These are phyloP conservation scores for Pristionchus japonicus DNA, from an alignment of 2,888 invertebrate species.

Conservation along the genomic window DNA sequence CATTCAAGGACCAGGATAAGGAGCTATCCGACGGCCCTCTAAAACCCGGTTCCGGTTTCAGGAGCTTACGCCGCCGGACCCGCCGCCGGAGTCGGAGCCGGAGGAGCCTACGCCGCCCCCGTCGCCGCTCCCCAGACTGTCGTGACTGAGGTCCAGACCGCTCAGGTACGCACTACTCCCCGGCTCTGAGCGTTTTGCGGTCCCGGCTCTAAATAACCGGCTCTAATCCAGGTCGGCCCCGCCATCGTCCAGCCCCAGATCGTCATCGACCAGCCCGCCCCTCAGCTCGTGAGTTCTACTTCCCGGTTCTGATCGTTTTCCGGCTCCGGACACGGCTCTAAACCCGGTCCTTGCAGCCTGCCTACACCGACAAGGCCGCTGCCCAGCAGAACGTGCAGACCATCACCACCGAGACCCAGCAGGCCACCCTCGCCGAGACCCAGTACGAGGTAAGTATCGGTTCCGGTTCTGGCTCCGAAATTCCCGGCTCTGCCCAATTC, in stretches of 20 bases:
- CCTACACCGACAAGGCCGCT: constrained; percentile 37
- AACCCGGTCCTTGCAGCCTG: constrained; percentile 25
- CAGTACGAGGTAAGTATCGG: constrained; percentile 32
- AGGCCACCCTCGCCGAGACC: background rate
- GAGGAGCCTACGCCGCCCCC: constrained; percentile 43
- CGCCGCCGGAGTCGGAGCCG: constrained; percentile 27
- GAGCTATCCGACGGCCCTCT: background rate
- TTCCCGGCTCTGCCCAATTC: background rate
- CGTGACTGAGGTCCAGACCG: constrained; percentile 47
- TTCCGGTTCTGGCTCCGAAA: background rate
- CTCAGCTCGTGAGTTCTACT: constrained; percentile 15
- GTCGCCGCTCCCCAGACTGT: constrained; percentile 7
- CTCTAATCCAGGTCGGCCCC: constrained; percentile 2
- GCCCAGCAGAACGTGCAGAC: constrained; percentile 48
- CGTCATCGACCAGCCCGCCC: constrained; percentile 44
- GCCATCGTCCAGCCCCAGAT: constrained; percentile 46
- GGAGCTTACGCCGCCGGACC: constrained; percentile 45
- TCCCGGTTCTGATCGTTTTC: background rate
- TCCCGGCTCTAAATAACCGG: background rate
- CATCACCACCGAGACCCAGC: constrained; percentile 30
- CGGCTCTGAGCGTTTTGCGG: background rate
- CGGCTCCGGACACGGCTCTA: background rate
- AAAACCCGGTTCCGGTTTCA: background rate
- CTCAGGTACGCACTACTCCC: constrained; percentile 45
- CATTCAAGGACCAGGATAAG: background rate